Base-by-base conservation (phyloP, 1,140 invertebrate species). In the Brachionus manjavacas region DNA sequence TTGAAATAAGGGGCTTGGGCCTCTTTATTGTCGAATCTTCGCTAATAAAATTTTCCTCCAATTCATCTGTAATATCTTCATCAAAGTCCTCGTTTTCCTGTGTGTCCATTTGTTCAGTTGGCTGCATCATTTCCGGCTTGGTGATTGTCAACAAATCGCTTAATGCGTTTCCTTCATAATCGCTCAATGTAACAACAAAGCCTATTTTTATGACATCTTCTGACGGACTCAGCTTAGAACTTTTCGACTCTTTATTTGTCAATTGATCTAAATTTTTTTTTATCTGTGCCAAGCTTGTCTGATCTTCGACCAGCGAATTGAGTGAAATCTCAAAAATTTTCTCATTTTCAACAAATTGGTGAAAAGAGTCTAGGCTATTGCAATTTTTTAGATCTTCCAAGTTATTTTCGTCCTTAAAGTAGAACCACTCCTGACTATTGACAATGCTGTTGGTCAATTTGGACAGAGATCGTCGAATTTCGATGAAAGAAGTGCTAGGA, bases 391-490 rank as follows among this genome's bases (percentile, higher is more conserved):
- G 11, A 3, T 74, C 70, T 16, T 74, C 70, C 16, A 74, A 74
- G 16, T 74, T 43, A 16, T 11, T 35, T 9, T 74, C 70, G 43
- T 43, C 70, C 39, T 64, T 64, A 31, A 39, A 80, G 20, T 80
- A 80, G 16, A 31, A 80, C 78, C 78, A 80, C 39, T 80, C 55
- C 39, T 80, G 78, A 60, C 31, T 64, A 60, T 55, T 64, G 46
- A 49, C 25, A n/a, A 80, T 60, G 4, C n/a, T 80, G 28, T 80
- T 80, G 7, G 78, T 80, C 46, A 80, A 41, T 23, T 60, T 80
- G 4, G 78, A 55, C 3, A 80, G 9, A 60, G 49, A 25, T 31
- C 78, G 41, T 25, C 78, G 23, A 41, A 80, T 80, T 23, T 80
- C 78, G 11, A 80, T 80, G 14, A 80, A 80, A 16, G 14, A n/a